Conservation (phyloP, 2,113 vertebrate genomes). For the Promerops cafer region DNA sequence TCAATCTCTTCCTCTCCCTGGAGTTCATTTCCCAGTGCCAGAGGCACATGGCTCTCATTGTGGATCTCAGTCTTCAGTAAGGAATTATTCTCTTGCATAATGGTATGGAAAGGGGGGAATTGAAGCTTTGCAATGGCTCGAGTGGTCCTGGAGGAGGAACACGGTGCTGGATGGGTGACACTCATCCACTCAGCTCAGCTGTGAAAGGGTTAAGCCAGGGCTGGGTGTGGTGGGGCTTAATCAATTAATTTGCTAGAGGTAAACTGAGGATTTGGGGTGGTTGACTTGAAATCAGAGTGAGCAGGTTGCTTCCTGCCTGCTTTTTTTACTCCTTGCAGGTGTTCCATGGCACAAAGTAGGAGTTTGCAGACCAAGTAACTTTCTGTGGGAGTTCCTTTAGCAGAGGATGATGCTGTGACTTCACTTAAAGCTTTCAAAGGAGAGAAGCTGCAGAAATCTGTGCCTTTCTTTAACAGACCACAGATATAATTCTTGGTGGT, state of each 20-base stretch:
- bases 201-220: neutral
- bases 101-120: rapidly evolving
- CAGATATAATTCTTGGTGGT: neutral
- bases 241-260: neutral
- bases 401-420: neutral
- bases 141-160: neutral
- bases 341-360: neutral
- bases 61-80: neutral
- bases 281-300: neutral
- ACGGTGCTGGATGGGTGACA: neutral
- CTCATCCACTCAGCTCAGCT: neutral
- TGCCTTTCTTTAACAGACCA: neutral
- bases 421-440: neutral
- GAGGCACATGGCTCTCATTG: neutral
- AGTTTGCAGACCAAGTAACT: neutral
- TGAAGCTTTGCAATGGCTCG: neutral
- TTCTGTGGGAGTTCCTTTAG: neutral
- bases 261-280: neutral
- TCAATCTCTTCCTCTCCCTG: neutral
- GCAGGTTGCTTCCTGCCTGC: neutral
- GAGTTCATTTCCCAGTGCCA: neutral
- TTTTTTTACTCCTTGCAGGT: neutral
- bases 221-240: neutral
- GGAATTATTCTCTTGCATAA: neutral
- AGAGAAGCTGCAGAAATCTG: neutral